phyloP scores from a whole-genome alignment of 1,140 invertebrate genomes.

The Panulirus ornatus region DNA sequence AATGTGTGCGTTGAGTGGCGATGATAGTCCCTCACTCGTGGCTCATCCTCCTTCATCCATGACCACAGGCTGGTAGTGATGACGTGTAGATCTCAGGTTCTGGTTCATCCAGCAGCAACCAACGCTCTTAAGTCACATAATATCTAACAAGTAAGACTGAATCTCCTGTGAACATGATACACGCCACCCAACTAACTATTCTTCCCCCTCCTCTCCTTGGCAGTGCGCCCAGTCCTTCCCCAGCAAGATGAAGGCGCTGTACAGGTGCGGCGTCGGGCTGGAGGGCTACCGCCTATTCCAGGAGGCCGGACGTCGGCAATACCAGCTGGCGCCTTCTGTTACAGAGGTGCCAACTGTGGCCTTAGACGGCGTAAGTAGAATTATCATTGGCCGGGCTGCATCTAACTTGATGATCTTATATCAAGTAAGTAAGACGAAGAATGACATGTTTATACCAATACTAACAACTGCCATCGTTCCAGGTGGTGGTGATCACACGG shows the following conservation, averaged over 20 bases:
- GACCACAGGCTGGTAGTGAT: not conserved
- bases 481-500: slow-evolving; percentile 3
- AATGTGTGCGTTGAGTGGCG: too few species aligned
- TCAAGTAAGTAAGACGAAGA: not conserved
- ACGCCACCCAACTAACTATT: too few species aligned
- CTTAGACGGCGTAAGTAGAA: slow-evolving; percentile 15
- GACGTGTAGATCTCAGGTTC: not conserved
- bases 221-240: not conserved
- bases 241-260: not conserved
- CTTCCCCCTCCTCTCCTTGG: too few species aligned
- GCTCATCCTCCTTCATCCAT: not conserved
- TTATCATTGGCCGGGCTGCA: not conserved
- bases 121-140: not conserved
- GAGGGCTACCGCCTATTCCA: slow-evolving; percentile 13
- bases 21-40: too few species aligned
- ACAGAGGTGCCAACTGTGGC: not conserved
- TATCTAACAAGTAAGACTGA: not conserved
- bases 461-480: not conserved
- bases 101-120: not conserved
- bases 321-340: not conserved
- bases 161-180: not conserved
- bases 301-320: slow-evolving; percentile 4
- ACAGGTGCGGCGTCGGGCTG: not conserved
- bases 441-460: not conserved
- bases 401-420: not conserved